Evolutionary conservation across 2,888 invertebrate species (phyloP), one percentile per base, ranked within the genome.

Genomic region (Chaetoderma sp.): DNA sequence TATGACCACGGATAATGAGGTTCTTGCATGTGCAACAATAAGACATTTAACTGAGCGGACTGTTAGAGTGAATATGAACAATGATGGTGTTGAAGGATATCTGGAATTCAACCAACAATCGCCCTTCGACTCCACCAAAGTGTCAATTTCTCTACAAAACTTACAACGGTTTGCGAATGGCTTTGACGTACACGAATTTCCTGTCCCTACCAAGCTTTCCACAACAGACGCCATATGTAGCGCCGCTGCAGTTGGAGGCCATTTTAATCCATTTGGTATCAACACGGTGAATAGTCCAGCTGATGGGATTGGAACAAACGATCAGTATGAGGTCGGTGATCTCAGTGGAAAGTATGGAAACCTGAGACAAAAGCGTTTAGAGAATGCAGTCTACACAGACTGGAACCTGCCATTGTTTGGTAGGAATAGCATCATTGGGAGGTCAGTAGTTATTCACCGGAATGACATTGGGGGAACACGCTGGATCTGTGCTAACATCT

Each of bases 311-410:
- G 94, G 93, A 36, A 93, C 94, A 0, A 94, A 94, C 83, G 95
- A 97, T 85, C 93, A 94, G 84, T 97, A 96, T 80, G 92, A 94
- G 1, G 88, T 95, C 2, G 97, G 97, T 0, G 96, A 96, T 83
- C 87, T 97, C 13, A 92, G 94, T 60, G 95, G 95, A 23, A 96
- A 96, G 86, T 90, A 93, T 83, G 96, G 95, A 0, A 88, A 90
- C 4, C 87, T 96, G 16, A 91, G 89, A 70, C 93, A 92, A 0
- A 86, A 90, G 39, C 90, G 89, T 0, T 88, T 89, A 0, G 75
- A 83, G 8, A 68, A 68, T 0, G 74, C 75, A 21, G 76, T 58
- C 0, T 73, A 93, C 82, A 93, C 93, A 91, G 97, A 97, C 83
- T 90, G 91, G 2, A 95, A 91, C 86, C 88, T 97, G 54, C 95